Base-by-base conservation (phyloP, 92 coral and sea anemone species). In the Epizoanthus stellaris region DNA sequence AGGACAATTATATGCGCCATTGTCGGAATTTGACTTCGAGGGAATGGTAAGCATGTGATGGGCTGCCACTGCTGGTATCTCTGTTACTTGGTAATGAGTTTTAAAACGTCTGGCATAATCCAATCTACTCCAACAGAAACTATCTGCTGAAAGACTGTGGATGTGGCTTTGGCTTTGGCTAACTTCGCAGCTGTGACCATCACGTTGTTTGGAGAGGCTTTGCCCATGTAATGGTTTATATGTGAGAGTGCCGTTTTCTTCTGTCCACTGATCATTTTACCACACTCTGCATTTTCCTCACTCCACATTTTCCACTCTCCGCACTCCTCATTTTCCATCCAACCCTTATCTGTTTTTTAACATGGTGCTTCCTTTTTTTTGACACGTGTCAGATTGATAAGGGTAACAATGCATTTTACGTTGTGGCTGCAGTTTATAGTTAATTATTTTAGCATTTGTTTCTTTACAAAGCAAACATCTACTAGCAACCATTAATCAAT, bases 71-170 rank as follows among this genome's bases (percentile, higher is more conserved):
- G 25, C 25, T 45, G 88, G 42, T 56, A 82, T 56, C 45, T 83
- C 76, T 63, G 87, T 83, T 75, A 88, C 43, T 23, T 23, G 25
- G 25, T 23, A 23, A 23, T 23, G 25, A 23, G 25, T 23, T 40
- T 80, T 56, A 82, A 74, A 23, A 88, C 71, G 64, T 82, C 84
- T 14, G 57, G 69, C 3, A 87, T 82, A 15, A 88, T 57, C 91
- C 84, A 88, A 69, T 88, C 91, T 19, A 82, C 84, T 7, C 81
- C 67, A 45, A 84, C 87, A 73, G 67, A 85, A 74, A 74, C 59
- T 34, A 85, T 85, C 82, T 75, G 75, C 75, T 47, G 74, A 52
- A 85, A 63, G n/a, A 40, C 19, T 52, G 60, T 52, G 60, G 64
- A 85, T 79, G 47, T 68, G 86, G 68, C 86, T 58, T 59, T 56